Conservation (phyloP, 2,797 vertebrate genomes). For the Eidolon dupreanum region DNA sequence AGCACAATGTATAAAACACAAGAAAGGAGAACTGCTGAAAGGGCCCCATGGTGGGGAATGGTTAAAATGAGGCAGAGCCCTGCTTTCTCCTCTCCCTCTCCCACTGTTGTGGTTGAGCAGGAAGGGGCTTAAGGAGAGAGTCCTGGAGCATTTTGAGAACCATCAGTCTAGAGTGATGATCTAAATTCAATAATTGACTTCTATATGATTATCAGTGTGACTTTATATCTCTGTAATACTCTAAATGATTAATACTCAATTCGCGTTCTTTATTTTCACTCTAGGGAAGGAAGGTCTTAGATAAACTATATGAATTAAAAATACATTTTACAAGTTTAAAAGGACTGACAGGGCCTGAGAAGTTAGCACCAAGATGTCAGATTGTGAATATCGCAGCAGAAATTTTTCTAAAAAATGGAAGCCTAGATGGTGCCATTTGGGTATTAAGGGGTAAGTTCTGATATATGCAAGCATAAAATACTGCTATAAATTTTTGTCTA, state of each 20-base stretch:
- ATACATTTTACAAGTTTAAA: constrained; percentile 91
- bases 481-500: not conserved
- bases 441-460: constrained; percentile 90
- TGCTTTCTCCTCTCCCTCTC: not conserved
- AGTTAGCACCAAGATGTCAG: constrained; percentile 89
- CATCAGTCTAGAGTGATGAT: not conserved
- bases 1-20: not conserved
- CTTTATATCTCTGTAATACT: not conserved
- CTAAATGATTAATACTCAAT: constrained; percentile 5
- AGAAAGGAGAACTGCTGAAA: not conserved
- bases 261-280: constrained; percentile 48
- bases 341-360: constrained; percentile 89
- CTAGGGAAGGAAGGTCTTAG: constrained; percentile 92
- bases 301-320: constrained; percentile 87
- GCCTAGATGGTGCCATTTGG: constrained; percentile 90
- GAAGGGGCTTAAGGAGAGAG: not conserved
- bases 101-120: not conserved
- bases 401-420: constrained; percentile 91
- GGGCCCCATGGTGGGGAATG: fast-evolving
- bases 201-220: not conserved
- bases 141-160: not conserved
- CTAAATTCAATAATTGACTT: not conserved
- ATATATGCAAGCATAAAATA: not conserved
- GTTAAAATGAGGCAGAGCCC: not conserved
- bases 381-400: constrained; percentile 93